Percentiles rank a stretch among this genome's conserved stretches.
Conservation (phyloP, 92 coral and sea anemone genomes). For the Galaxea fascicularis region DNA sequence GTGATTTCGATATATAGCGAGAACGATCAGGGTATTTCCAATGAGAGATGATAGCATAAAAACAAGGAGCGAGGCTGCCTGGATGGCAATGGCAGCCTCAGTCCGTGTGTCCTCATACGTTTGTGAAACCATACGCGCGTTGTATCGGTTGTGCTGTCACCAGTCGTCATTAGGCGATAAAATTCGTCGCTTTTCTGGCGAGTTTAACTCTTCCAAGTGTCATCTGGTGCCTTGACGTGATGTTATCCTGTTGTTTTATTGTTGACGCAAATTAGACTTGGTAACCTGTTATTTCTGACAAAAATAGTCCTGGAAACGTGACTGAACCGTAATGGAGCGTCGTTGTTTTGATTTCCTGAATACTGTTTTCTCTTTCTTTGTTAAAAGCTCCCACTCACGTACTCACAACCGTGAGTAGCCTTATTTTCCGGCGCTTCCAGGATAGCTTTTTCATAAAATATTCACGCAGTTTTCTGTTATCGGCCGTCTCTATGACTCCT, state of each 20-base stretch:
- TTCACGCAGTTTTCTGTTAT: constrained; percentile 30
- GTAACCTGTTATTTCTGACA: neutral
- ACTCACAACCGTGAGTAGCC: neutral
- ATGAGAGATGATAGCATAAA: constrained; percentile 80
- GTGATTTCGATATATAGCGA: constrained; percentile 78
- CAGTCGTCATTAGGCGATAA: neutral
- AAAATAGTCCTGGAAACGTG: neutral
- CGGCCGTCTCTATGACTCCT: constrained; percentile 37
- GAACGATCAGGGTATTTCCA: constrained; percentile 81
- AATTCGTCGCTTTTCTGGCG: neutral
- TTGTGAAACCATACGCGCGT: constrained; percentile 12
- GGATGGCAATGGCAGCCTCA: constrained; percentile 64
- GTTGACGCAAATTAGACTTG: neutral
- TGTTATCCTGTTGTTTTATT: neutral
- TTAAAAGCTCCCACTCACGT: neutral
- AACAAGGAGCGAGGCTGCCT: constrained; percentile 72
- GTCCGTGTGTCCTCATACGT: constrained; percentile 64
- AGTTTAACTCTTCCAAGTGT: neutral
- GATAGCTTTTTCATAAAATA: constrained; percentile 8
- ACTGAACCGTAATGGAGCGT: neutral
- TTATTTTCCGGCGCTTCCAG: constrained; percentile 5
- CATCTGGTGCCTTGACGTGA: neutral
- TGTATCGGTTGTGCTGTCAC: neutral
- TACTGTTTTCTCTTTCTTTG: neutral
- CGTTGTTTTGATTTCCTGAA: neutral